phyloP scores from a whole-genome alignment of 1,140 invertebrate species.

The Heliconius melpomene region DNA sequence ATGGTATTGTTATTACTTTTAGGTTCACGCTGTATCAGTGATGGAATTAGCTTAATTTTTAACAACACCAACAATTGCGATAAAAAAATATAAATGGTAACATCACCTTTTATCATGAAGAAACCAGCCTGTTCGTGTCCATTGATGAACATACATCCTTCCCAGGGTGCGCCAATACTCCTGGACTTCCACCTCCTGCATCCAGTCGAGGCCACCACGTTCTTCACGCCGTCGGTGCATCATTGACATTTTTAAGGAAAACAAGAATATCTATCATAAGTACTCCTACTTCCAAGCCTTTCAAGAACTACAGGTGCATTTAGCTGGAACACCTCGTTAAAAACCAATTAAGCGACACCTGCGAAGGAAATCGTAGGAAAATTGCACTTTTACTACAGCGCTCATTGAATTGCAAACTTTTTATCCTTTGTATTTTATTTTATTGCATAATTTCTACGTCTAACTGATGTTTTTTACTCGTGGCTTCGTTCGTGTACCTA shows the following conservation, averaged over 20 bases:
- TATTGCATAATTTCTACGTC: slow-evolving; percentile 2
- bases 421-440: background rate
- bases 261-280: background rate
- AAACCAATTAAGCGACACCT: slow-evolving; percentile 39
- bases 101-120: too few species aligned
- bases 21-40: too few species aligned
- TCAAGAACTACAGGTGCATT: slow-evolving; percentile 25
- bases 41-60: too few species aligned
- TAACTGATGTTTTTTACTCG: background rate
- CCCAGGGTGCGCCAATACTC: too few species aligned
- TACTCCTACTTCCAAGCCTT: slow-evolving; percentile 22
- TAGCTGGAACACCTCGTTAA: slow-evolving; percentile 33
- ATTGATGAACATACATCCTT: too few species aligned
- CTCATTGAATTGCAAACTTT: slow-evolving; percentile 13
- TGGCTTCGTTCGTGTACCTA: background rate
- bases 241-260: background rate
- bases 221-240: too few species aligned
- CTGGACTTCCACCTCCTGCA: too few species aligned
- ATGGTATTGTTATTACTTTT: too few species aligned
- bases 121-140: too few species aligned
- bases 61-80: too few species aligned
- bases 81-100: too few species aligned
- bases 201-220: too few species aligned
- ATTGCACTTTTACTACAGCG: slow-evolving; percentile 22
- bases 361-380: slow-evolving; percentile 31